Evolutionary conservation across 2,113 vertebrate species (phyloP).

Genomic region (Bubalus kerabau): DNA sequence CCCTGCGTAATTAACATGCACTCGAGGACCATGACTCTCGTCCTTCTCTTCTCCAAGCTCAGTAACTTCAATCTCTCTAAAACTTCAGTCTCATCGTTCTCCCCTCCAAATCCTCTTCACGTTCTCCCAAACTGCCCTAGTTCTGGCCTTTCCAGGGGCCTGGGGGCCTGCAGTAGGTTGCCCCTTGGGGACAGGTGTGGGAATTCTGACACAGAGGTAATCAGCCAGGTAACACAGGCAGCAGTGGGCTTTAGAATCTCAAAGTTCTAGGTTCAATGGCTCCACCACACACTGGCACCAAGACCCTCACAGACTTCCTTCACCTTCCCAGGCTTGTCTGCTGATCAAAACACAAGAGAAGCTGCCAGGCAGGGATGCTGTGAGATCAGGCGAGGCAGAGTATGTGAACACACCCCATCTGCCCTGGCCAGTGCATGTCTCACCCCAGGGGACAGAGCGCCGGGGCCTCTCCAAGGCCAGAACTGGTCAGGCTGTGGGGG

Average conservation of each 20-base stretch:
- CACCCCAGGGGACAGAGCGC: neutral
- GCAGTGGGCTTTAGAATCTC: neutral
- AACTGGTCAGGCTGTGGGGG: neutral
- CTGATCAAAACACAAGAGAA: neutral
- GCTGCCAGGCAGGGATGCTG: fast-evolving
- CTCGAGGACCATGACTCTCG: fast-evolving
- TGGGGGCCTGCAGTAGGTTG: neutral
- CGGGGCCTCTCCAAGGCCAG: neutral
- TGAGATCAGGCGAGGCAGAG: neutral
- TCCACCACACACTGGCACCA: neutral
- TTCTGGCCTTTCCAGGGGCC: neutral
- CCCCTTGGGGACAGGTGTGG: neutral
- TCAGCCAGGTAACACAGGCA: neutral
- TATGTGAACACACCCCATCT: neutral
- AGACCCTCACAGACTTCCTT: neutral
- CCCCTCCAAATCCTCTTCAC: neutral
- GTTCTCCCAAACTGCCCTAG: neutral
- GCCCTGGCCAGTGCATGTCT: neutral
- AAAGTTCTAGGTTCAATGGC: neutral
- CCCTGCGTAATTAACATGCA: neutral
- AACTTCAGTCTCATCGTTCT: neutral
- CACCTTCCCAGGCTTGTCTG: neutral
- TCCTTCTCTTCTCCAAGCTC: neutral
- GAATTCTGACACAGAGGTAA: neutral
- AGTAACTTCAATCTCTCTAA: neutral